These are phyloP conservation scores for Sebastes hubbsi DNA, from an alignment of 2,797 vertebrate species.

Conservation along the genomic window DNA sequence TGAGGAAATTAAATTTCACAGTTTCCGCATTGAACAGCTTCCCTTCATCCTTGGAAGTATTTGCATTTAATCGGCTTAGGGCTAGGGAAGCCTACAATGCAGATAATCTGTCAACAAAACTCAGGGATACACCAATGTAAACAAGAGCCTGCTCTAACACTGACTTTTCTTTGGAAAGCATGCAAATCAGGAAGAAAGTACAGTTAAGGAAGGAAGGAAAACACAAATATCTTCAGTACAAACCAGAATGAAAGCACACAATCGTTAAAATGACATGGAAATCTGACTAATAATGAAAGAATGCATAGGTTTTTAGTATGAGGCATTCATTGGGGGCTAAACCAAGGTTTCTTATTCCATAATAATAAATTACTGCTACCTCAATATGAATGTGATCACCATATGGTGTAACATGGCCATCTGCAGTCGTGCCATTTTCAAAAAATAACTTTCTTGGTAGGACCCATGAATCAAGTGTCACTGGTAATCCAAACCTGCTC, in stretches of 20 bases:
- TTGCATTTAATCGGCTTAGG: not conserved
- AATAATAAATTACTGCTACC: not conserved
- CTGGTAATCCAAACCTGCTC: constrained; percentile 19
- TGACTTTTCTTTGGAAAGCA: not conserved
- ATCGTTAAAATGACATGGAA: not conserved
- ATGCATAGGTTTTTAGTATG: not conserved
- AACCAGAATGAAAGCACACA: not conserved
- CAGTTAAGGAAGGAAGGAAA: not conserved
- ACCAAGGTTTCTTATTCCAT: not conserved
- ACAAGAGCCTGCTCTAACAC: not conserved
- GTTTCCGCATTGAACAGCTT: not conserved
- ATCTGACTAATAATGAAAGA: not conserved
- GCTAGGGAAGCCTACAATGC: not conserved
- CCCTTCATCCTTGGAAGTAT: not conserved
- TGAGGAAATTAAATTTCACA: not conserved
- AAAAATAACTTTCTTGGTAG: constrained; percentile 19
- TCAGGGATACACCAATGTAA: not conserved
- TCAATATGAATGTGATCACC: not conserved
- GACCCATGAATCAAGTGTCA: constrained; percentile 17
- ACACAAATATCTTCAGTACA: not conserved
- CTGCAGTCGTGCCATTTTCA: constrained; percentile 1
- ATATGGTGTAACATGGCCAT: not conserved
- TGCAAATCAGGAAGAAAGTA: constrained; percentile 4
- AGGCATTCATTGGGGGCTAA: not conserved
- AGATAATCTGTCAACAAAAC: not conserved